Percentiles rank a stretch among this genome's conserved stretches.
Conservation (phyloP, 2,113 vertebrate species). For the Sphaerodactylus townsendi region DNA sequence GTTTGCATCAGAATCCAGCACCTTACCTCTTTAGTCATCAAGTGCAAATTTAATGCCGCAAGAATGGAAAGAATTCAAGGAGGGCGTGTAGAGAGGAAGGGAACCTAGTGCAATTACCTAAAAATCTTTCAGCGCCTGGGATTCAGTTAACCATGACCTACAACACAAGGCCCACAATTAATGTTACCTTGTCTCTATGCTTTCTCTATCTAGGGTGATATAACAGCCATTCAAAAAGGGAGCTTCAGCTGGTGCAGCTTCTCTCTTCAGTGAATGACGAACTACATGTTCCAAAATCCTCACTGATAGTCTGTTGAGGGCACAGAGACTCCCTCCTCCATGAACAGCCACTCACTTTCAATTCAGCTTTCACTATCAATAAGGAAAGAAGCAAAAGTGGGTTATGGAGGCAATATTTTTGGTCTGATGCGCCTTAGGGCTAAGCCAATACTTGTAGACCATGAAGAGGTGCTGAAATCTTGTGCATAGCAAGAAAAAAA, state of each 20-base stretch:
- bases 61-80: background rate
- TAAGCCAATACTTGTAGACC: background rate
- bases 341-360: too few relatives aligned
- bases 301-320: background rate
- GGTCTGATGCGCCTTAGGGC: too few relatives aligned
- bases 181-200: too few relatives aligned
- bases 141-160: background rate
- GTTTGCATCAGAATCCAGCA: background rate
- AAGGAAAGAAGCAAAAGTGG: background rate
- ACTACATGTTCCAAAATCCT: background rate
- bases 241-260: background rate
- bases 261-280: background rate
- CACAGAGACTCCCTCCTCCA: background rate
- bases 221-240: background rate
- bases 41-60: background rate
- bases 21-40: background rate
- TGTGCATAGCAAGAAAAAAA: too few relatives aligned
- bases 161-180: background rate
- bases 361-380: background rate
- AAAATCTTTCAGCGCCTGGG: background rate
- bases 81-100: background rate
- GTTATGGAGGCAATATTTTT: too few relatives aligned
- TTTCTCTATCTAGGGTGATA: background rate
- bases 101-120: background rate
- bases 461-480: background rate